phyloP scores from a whole-genome alignment of 2,797 vertebrate genomes.

The Menidia menidia region DNA sequence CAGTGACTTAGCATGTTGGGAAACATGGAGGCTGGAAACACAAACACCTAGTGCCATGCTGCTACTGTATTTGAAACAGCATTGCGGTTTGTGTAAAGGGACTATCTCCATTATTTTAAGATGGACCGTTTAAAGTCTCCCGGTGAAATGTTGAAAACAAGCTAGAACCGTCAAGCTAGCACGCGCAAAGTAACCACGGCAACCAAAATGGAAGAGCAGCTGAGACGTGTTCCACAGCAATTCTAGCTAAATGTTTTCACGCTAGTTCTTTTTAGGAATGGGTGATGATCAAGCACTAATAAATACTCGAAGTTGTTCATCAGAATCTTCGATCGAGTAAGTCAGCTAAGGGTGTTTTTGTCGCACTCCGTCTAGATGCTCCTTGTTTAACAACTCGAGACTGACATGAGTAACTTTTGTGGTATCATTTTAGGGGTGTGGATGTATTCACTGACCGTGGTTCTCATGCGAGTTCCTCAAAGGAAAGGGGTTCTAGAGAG shows the following conservation, averaged over 20 bases:
- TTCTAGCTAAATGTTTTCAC: neutral
- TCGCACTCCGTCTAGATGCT: neutral
- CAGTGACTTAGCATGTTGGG: neutral
- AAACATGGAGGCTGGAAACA: neutral
- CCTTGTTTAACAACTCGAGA: neutral
- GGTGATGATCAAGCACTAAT: neutral
- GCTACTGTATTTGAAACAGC: neutral
- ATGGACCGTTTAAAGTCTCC: neutral
- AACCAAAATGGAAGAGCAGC: conserved; percentile 6
- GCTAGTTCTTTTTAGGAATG: conserved; percentile 4
- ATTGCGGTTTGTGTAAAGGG: neutral
- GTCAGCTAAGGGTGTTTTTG: neutral
- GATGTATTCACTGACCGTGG: conserved; percentile 31
- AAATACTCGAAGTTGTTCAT: neutral
- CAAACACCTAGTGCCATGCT: neutral
- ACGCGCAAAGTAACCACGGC: conserved; percentile 36
- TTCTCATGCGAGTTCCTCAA: conserved; percentile 43
- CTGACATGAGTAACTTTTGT: too few relatives aligned
- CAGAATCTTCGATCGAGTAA: conserved; percentile 34
- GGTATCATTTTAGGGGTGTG: conserved; percentile 1
- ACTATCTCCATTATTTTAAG: neutral
- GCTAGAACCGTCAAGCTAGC: neutral
- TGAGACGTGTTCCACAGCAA: neutral
- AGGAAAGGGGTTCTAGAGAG: conserved; percentile 27
- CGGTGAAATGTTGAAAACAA: neutral